Percentiles rank a stretch among this genome's conserved stretches.
These are phyloP conservation scores for Clanis bilineata DNA, from an alignment of 2,888 invertebrate genomes.

Conservation along the genomic window DNA sequence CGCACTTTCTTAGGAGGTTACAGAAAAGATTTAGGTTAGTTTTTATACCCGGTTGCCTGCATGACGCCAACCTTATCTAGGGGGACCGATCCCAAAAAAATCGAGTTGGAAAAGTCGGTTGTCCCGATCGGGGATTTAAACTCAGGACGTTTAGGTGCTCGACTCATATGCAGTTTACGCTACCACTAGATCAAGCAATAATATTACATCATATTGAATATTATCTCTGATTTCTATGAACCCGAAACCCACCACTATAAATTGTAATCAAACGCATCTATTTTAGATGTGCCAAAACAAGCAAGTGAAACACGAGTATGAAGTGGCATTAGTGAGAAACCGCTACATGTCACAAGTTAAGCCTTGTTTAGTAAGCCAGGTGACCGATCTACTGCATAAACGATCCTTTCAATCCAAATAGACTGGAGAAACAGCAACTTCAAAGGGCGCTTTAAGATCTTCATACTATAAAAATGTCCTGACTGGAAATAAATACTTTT, in stretches of 20 bases:
- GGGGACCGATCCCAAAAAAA: too few relatives aligned
- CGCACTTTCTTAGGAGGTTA: too few relatives aligned
- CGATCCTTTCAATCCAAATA: neutral
- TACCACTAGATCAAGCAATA: too few relatives aligned
- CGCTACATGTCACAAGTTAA: slow-evolving; percentile 1
- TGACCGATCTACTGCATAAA: neutral
- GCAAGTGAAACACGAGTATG: neutral
- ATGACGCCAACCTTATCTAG: too few relatives aligned
- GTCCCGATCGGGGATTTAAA: too few relatives aligned
- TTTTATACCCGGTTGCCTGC: too few relatives aligned
- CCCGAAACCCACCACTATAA: neutral
- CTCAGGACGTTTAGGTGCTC: too few relatives aligned
- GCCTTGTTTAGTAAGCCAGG: slow-evolving; percentile 8
- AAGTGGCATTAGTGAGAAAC: neutral
- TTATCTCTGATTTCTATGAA: too few relatives aligned
- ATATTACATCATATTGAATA: too few relatives aligned
- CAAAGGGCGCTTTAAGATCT: neutral
- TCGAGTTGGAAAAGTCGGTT: too few relatives aligned
- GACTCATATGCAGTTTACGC: too few relatives aligned
- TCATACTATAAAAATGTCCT: neutral
- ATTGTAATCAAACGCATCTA: neutral
- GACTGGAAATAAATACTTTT: neutral
- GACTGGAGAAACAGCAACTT: neutral
- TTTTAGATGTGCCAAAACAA: neutral
- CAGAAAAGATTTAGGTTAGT: too few relatives aligned